Percentiles rank a stretch among this genome's conserved stretches.
Conservation (phyloP, 2,113 vertebrate species). For the Osmerus mordax region DNA sequence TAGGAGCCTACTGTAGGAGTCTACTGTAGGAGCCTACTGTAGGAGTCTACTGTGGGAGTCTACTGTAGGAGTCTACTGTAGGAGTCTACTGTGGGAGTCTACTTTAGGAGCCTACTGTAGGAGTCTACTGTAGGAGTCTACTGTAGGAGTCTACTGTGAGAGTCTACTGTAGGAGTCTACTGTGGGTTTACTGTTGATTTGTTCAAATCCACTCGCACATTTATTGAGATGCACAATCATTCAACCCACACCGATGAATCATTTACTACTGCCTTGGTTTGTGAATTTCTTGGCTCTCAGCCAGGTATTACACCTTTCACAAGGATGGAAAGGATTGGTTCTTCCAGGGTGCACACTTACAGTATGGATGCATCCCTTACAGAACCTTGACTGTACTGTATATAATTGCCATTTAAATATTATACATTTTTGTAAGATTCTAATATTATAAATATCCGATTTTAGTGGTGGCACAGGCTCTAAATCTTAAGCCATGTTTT, state of each 20-base stretch:
- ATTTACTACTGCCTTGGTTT: conserved; percentile 6
- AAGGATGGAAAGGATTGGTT: background rate
- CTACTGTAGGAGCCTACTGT: background rate
- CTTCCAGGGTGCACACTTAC: no score
- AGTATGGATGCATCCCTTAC: no score
- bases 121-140: background rate
- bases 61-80: background rate
- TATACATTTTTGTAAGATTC: no score
- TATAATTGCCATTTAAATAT: no score
- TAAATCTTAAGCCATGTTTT: no score
- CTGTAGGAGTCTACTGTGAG: background rate
- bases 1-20: background rate
- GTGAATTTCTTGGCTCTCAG: background rate
- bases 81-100: background rate
- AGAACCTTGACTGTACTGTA: no score
- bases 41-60: background rate
- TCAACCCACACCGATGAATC: conserved; percentile 9
- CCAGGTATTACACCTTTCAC: conserved; percentile 1
- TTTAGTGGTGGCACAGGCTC: no score
- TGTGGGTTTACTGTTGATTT: background rate
- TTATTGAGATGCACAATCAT: background rate
- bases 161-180: background rate
- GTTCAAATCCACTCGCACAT: conserved; percentile 10
- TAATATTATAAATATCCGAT: no score
- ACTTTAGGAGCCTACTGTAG: background rate